Evolutionary conservation across 2,888 invertebrate species (phyloP).

Genomic region (Adineta ricciae): DNA sequence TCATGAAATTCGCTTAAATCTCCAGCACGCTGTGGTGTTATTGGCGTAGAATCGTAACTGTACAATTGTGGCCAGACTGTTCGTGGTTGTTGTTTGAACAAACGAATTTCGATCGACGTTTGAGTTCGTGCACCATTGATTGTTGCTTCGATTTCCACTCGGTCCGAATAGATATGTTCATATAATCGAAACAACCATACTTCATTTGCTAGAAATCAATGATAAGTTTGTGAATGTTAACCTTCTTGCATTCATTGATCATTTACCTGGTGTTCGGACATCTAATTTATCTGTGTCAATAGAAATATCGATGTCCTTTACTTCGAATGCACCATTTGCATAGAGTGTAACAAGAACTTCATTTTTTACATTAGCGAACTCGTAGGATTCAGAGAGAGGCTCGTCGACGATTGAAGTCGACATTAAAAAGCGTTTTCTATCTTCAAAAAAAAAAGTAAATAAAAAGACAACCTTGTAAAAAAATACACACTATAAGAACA

Average conservation of each 20-base stretch:
- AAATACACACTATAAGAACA: neutral
- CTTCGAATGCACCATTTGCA: neutral
- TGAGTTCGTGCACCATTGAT: neutral
- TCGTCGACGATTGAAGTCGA: neutral
- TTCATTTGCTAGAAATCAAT: neutral
- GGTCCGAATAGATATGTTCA: conserved; percentile 1
- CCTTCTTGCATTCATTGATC: too few relatives aligned
- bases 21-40: neutral
- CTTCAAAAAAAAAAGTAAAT: neutral
- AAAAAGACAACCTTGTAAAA: neutral
- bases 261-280: neutral
- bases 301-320: neutral
- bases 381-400: neutral
- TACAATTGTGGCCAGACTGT: neutral
- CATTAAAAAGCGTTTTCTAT: neutral
- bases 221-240: neutral
- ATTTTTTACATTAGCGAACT: neutral
- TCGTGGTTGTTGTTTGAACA: conserved; percentile 5
- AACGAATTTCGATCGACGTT: neutral
- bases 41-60: neutral
- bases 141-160: neutral
- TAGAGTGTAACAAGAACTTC: neutral
- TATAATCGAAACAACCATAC: neutral
- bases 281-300: neutral
- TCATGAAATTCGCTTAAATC: neutral